phyloP scores from a whole-genome alignment of 2,797 vertebrate species.

The Zenarchopterus dispar region DNA sequence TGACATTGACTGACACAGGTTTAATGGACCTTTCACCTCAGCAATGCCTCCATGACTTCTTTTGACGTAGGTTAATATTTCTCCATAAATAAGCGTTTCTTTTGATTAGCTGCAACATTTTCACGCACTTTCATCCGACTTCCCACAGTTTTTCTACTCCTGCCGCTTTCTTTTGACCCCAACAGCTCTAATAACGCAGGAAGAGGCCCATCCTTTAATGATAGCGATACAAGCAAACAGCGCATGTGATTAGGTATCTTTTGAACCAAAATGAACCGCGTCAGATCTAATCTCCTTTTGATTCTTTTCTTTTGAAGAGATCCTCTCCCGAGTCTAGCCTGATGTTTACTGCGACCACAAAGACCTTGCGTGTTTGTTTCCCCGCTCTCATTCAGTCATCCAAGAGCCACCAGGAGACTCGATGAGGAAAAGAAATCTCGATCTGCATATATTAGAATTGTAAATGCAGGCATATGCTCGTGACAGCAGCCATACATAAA shows the following conservation, averaged over 20 bases:
- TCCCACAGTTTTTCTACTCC: slow-evolving; percentile 3
- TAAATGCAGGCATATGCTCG: slow-evolving; percentile 65
- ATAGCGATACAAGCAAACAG: slow-evolving; percentile 1
- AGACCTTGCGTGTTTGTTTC: slow-evolving; percentile 17
- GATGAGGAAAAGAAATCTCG: slow-evolving; percentile 36
- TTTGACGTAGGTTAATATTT: neutral
- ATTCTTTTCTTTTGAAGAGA: slow-evolving; percentile 10
- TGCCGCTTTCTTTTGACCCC: neutral
- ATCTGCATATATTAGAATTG: slow-evolving; percentile 78
- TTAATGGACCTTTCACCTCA: slow-evolving; percentile 20
- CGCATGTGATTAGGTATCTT: neutral
- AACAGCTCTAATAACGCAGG: neutral
- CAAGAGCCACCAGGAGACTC: slow-evolving; percentile 42
- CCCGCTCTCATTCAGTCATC: slow-evolving; percentile 21
- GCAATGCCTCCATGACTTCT: slow-evolving; percentile 6
- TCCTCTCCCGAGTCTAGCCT: slow-evolving; percentile 14
- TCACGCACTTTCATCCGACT: neutral
- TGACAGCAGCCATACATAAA: slow-evolving; percentile 76
- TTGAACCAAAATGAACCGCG: slow-evolving; percentile 3
- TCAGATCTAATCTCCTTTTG: slow-evolving; percentile 25
- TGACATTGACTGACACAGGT: slow-evolving; percentile 20
- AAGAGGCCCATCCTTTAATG: slow-evolving; percentile 16
- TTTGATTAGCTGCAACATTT: slow-evolving; percentile 12
- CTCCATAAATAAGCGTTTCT: slow-evolving; percentile 8
- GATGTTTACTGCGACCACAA: slow-evolving; percentile 4